Base-by-base conservation (phyloP, 2,797 vertebrate genomes). In the Lepus townsendii region DNA sequence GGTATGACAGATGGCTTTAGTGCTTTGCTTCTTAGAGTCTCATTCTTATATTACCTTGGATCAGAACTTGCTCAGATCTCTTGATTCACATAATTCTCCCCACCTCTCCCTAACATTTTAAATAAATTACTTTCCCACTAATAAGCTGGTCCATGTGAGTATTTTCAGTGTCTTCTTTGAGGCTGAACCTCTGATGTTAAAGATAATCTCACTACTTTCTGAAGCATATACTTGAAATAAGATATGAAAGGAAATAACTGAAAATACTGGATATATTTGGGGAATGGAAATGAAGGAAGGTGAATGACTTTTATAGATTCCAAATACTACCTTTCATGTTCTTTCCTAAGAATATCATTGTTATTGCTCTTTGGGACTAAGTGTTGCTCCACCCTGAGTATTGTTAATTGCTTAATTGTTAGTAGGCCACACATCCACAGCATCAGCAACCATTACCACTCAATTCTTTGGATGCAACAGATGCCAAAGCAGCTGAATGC, bases 351-450 rank as follows among this genome's bases (percentile, higher is more conserved):
- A 71, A 27, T 35, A 78, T 65, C 50, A 52, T n/a, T 50, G 60
- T 62, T 93, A 24, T 77, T 19, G 30, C 14, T 86, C 27, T 19
- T 65, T 92, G 99, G 99, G 60, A 96, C 98, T 60, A 99, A 99
- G 94, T 98, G 98, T 0, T 98, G 90, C 7, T 98, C 98, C 0
- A 71, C 97, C 0, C 97, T 99, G 96, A 98, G 98, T 0, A 99
- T 99, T 68, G 99, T 99, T 9, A 99, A 99, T 98, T 99, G 99
- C 97, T 99, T 47, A 47, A 47, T 47, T 98, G 83, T 99, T 99
- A 90, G 99, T 99, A 99, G 99, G 99, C 11, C 99, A 98, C 97
- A 99, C 98, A 0, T 99, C 0, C 99, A 99, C 80, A 99, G 98
- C 0, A 99, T 99, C 1, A 98, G 98, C 97, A 95, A 98, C 98